Percentiles rank a stretch among this genome's conserved stretches.
phyloP scores from a whole-genome alignment of 92 coral and sea anemone species.

The Parazoanthus darwini region DNA sequence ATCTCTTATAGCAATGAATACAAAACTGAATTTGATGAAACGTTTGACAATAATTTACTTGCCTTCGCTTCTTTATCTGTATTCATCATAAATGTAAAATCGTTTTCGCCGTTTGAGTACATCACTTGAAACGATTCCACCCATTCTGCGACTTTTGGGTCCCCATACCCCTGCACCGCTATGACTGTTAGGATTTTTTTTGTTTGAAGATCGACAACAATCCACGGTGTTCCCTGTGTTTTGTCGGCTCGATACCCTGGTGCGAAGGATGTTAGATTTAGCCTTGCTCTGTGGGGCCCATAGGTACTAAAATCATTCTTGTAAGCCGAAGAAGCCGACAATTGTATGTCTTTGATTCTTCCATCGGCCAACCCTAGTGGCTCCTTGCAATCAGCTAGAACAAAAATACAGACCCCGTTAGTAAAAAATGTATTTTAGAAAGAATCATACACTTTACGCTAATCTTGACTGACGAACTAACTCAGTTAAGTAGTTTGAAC shows the following conservation, averaged over 20 bases:
- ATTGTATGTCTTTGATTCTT: constrained; percentile 62
- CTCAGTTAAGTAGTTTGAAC: background rate
- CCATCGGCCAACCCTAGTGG: constrained; percentile 77
- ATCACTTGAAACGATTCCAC: constrained; percentile 62
- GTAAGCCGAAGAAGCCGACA: constrained; percentile 73
- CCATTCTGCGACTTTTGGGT: constrained; percentile 70
- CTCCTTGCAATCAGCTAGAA: constrained; percentile 73
- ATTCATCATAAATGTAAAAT: constrained; percentile 14
- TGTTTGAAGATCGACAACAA: constrained; percentile 59
- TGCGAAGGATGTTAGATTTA: constrained; percentile 72
- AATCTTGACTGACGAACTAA: background rate
- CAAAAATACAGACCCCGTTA: background rate
- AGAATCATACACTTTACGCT: background rate
- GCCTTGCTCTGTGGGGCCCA: constrained; percentile 83
- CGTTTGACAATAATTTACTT: background rate
- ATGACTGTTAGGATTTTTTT: constrained; percentile 71
- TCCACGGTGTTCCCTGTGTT: constrained; percentile 50
- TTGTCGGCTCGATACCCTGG: constrained; percentile 78
- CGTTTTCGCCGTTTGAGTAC: constrained; percentile 43
- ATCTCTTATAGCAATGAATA: background rate
- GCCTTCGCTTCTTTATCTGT: constrained; percentile 35
- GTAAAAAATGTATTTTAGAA: background rate
- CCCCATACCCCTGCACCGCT: constrained; percentile 85
- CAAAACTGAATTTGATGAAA: background rate
- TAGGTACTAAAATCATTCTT: constrained; percentile 62